Evolutionary conservation across 2,113 vertebrate genomes (phyloP), one percentile per base, ranked within the genome.

Genomic region (Clarias macrocephalus): DNA sequence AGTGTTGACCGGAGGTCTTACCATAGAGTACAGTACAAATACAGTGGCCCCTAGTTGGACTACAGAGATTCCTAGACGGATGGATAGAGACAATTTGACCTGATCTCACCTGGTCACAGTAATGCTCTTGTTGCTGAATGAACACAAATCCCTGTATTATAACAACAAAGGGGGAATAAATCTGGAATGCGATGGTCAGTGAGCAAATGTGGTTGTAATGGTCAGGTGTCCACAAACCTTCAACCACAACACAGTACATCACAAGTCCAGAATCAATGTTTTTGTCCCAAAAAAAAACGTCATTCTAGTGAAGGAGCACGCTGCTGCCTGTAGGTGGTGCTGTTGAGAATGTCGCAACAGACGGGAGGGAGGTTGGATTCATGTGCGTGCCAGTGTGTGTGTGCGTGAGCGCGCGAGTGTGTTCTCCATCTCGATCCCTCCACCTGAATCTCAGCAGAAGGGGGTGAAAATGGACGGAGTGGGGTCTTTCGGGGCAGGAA

Each of bases 401-500:
- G 65, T 66, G 89, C 33, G 79, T 5, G 25, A 16, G 83, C 21
- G 68, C 33, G 73, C 54, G 54, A 42, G 86, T 82, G 85, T 76
- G 90, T 90, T 89, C 89, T n/a, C 89, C 90, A 90, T 91, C 89
- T 91, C 91, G 75, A 87, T 76, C 85, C 85, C 84, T 91, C 91
- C 94, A 91, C 93, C 90, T 87, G 63, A 91, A 92, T 93, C 89
- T 82, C 91, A 83, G 85, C 80, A 81, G 48, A 84, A 56, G 85
- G 89, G 82, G 91, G 84, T 48, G 56, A 93, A 95, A 94, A 99
- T 99, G 98, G 98, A 99, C 93, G 97, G 96, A 92, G 95, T 95
- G 90, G 95, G 95, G 89, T 98, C 98, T 87, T 99, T 98, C 88
- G 97, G 98, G 93, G 98, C 97, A 83, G 97, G 97, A 84, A 94